A percentile compares a stretch with the other conserved stretches of the same genome.
Conservation (phyloP, 2,797 vertebrate genomes). For the Acanthurus lineatus region DNA sequence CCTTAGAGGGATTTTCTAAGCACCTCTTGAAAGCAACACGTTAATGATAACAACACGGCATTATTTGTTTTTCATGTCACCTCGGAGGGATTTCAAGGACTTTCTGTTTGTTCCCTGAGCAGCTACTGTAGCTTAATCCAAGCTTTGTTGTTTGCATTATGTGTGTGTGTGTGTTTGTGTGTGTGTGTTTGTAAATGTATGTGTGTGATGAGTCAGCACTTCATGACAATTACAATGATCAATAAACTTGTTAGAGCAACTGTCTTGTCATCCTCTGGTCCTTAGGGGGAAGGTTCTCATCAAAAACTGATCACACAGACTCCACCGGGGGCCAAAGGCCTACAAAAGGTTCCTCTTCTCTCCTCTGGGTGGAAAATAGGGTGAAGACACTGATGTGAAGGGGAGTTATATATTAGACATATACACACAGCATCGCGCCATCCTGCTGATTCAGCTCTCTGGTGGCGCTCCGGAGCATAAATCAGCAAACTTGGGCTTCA, state of each 20-base stretch:
- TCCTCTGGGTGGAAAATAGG: constrained; percentile 23
- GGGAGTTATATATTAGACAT: constrained; percentile 73
- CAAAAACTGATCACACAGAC: constrained; percentile 51
- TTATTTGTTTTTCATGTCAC: constrained; percentile 71
- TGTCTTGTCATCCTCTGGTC: constrained; percentile 36
- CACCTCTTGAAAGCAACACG: constrained; percentile 62
- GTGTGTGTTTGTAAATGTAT: background rate
- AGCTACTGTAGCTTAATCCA: constrained; percentile 50
- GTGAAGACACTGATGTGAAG: constrained; percentile 59
- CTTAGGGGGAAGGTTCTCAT: constrained; percentile 39
- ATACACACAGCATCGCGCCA: constrained; percentile 39
- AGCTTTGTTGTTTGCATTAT: constrained; percentile 41
- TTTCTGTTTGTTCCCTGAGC: constrained; percentile 50
- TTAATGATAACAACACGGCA: constrained; percentile 63
- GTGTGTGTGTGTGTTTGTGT: background rate
- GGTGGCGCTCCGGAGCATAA: constrained; percentile 62
- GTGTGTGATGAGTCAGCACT: constrained; percentile 59
- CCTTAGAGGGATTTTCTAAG: constrained; percentile 67
- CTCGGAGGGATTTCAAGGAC: constrained; percentile 62
- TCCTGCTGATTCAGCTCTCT: constrained; percentile 81
- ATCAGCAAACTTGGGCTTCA: constrained; percentile 60
- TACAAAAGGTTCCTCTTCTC: constrained; percentile 31
- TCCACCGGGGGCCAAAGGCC: constrained; percentile 41
- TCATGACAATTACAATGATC: constrained; percentile 64
- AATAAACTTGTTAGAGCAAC: constrained; percentile 67